Percentiles rank a stretch among this genome's conserved stretches.
Evolutionary conservation across 2,113 vertebrate species (phyloP).

Genomic region (Thunnus thynnus): DNA sequence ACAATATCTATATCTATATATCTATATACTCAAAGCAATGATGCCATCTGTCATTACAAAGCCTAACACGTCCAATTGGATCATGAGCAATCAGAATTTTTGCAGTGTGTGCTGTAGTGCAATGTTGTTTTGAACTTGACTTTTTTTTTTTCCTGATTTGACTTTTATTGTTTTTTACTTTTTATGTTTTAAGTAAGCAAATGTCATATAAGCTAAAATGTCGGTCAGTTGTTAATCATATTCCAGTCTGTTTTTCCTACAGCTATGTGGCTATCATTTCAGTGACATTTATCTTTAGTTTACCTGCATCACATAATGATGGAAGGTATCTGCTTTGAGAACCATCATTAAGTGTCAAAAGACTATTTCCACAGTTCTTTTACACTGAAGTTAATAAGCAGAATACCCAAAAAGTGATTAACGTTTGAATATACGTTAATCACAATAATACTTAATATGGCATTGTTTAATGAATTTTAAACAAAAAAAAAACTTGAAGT

Average conservation of each 20-base stretch:
- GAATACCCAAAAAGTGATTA: conserved; percentile 39
- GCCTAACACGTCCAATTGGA: conserved; percentile 64
- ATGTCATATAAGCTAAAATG: conserved; percentile 72
- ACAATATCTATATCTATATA: conserved; percentile 83
- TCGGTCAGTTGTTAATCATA: conserved; percentile 61
- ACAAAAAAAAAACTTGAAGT: conserved; percentile 51
- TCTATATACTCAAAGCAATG: conserved; percentile 84
- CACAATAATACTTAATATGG: conserved; percentile 39
- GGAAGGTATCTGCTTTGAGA: conserved; percentile 53
- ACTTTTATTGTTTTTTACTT: conserved; percentile 26
- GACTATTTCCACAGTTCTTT: conserved; percentile 51
- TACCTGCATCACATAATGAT: conserved; percentile 25
- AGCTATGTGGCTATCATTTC: conserved; percentile 32
- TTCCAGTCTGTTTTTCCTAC: conserved; percentile 46
- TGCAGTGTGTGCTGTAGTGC: conserved; percentile 77
- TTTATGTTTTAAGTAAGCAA: conserved; percentile 60
- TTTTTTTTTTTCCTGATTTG: conserved; percentile 39
- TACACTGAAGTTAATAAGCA: conserved; percentile 57
- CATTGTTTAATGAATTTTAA: conserved; percentile 62
- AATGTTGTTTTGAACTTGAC: conserved; percentile 66
- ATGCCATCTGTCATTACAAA: conserved; percentile 75
- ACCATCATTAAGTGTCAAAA: conserved; percentile 37
- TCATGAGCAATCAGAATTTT: conserved; percentile 70
- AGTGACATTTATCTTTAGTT: conserved; percentile 49
- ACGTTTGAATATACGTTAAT: conserved; percentile 49